Base-by-base conservation (phyloP, 2,888 invertebrate species). In the Eilema depressum region DNA sequence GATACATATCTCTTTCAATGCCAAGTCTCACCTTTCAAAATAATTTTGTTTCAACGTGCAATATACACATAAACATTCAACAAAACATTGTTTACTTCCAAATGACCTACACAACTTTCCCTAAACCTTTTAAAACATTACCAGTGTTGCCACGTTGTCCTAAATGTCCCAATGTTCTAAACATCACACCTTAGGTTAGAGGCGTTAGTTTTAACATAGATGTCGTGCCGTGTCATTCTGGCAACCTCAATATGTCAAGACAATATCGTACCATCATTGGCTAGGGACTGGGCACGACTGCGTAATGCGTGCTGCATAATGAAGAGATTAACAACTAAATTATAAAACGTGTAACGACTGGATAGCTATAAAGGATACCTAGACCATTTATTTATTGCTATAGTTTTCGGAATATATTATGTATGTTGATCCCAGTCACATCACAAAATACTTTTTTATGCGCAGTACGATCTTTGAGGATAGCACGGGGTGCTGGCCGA, bases 201-300 rank as follows among this genome's bases (percentile, higher is more conserved):
- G 53, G 17, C 47, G 56, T 71, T 59, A 74, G 69, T 65, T 53
- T 47, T 53, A 71, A 70, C 76, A 76, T 75, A 74, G 63, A 59
- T 69, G 71, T 63, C 59, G 66, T 69, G 71, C 62, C 41, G 66
- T 75, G 83, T 85, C 83, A 75, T 82, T 76, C 76, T 81, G 79
- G 17, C 61, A 87, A 83, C 91, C 89, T 84, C 88, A 83, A 88
- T 86, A 85, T 84, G 86, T 86, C 88, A 87, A 77, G 82, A 82
- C 73, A 82, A 86, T 82, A 83, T 84, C 79, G 80, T 75, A 83
- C 75, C 71, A 66, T 65, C 71, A 66, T 65, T 69, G 66, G 75
- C 80, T 76, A 78, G 77, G 75, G 73, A 78, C 83, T 75, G 75
- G 83, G 33, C 90, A 90, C 89, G 89, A 89, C 82, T 76, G 73